A percentile compares a stretch with the other conserved stretches of the same genome.
These are phyloP conservation scores for Hypanus sabinus DNA, from an alignment of 2,113 vertebrate genomes.

Conservation along the genomic window DNA sequence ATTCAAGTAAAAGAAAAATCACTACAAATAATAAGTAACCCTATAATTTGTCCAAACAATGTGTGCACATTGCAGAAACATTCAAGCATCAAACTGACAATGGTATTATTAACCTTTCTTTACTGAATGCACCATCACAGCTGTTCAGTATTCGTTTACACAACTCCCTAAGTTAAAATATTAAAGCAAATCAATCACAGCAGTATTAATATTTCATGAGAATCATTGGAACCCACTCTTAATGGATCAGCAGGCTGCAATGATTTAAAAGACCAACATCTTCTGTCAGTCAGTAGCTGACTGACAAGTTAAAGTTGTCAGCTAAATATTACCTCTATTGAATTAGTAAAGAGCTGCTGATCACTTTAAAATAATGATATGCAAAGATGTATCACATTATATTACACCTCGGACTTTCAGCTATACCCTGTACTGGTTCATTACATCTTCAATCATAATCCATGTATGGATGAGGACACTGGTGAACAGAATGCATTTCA, in stretches of 20 bases:
- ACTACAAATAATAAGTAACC: not conserved
- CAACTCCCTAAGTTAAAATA: not conserved
- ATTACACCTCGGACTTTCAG: not conserved
- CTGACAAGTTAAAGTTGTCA: not conserved
- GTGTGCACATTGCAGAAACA: not conserved
- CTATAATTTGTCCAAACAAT: not conserved
- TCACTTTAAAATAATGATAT: not conserved
- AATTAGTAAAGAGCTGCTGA: not conserved
- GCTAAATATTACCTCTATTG: not conserved
- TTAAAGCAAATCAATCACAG: slow-evolving; percentile 30
- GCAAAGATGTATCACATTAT: not conserved
- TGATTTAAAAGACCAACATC: not conserved
- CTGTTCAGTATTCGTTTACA: slow-evolving; percentile 26
- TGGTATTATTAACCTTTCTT: not conserved
- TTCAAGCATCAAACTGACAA: not conserved
- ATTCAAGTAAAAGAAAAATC: not conserved
- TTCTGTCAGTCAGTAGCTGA: slow-evolving; percentile 7
- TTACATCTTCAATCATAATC: not conserved
- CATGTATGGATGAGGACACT: no score
- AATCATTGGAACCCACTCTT: not conserved
- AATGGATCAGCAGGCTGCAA: slow-evolving; percentile 2
- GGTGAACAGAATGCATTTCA: no score
- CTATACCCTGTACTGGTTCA: not conserved
- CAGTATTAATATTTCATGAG: slow-evolving; percentile 29
- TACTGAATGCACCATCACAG: not conserved